These are phyloP conservation scores for Whitmania pigra DNA, from an alignment of 1,140 invertebrate species.

Conservation along the genomic window DNA sequence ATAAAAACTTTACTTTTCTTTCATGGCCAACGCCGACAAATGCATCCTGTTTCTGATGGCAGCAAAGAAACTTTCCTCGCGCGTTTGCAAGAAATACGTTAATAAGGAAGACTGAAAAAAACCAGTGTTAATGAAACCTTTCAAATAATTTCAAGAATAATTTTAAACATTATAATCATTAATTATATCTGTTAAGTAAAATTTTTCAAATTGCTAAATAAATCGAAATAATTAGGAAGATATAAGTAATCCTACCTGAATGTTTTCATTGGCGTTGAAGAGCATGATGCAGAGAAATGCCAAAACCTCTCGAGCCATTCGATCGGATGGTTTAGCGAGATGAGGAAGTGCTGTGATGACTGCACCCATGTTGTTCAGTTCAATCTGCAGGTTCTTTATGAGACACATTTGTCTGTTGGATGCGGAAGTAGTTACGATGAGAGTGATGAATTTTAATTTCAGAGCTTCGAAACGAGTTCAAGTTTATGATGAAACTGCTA, in stretches of 20 bases:
- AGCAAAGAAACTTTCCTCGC: slow-evolving; percentile 43
- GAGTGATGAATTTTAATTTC: too few species aligned
- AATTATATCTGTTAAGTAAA: too few species aligned
- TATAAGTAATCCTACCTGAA: slow-evolving; percentile 32
- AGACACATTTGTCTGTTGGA: slow-evolving; percentile 33
- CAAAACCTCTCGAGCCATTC: slow-evolving; percentile 38
- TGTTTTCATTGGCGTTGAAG: slow-evolving; percentile 41
- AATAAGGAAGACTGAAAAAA: slow-evolving; percentile 25
- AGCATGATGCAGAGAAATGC: slow-evolving; percentile 40
- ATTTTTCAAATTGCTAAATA: not conserved
- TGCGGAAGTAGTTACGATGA: not conserved
- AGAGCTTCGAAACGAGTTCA: too few species aligned
- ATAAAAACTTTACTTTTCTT: slow-evolving; percentile 17
- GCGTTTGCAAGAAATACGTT: slow-evolving; percentile 39
- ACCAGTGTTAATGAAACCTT: not conserved
- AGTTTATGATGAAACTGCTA: too few species aligned
- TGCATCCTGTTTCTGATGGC: slow-evolving; percentile 39
- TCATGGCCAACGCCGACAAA: slow-evolving; percentile 35
- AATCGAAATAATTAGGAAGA: too few species aligned
- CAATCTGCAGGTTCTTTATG: slow-evolving; percentile 37
- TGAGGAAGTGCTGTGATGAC: slow-evolving; percentile 39
- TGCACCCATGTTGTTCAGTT: slow-evolving; percentile 35
- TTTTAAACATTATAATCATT: too few species aligned
- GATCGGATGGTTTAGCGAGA: slow-evolving; percentile 36
- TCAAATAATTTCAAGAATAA: too few species aligned